Evolutionary conservation across 2,888 invertebrate species (phyloP), one percentile per base, ranked within the genome.

Genomic region (Julus scanicus): DNA sequence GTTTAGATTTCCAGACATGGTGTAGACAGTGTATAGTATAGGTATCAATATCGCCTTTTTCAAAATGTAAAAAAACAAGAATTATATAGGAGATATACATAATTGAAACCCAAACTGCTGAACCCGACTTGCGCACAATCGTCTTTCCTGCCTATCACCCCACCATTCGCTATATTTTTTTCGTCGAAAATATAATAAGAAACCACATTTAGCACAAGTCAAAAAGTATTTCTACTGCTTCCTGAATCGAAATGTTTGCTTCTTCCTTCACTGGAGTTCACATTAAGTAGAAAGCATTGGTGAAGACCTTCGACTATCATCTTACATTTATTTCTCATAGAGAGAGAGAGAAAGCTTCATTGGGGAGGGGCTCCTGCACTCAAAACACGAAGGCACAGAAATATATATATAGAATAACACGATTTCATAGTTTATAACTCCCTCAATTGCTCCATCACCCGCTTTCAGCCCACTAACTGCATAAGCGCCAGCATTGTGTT

Each of bases 221-320:
- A 71, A 29, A 71, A 71, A 29, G 71, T 71, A 71, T 71, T 71
- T 71, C 71, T 71, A 71, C 29, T 11, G 71, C 71, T 71, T 71
- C 71, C 71, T 71, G 71, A 71, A 71, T 71, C 71, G 71, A 71
- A 71, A 71, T 71, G 71, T 71, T 71, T 71, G 71, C 71, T 71
- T 71, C 71, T 29, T 71, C 71, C 71, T 29, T 29, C 20, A 29
- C 71, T 71, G 29, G n/a, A 71, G 71, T 29, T 71, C 71, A 29
- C 71, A 71, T 71, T 71, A 71, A 71, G 71, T 71, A 71, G 71
- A 71, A 71, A 71, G 71, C 71, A 71, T 20, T 29, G 71, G 71
- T 71, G 71, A 71, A 71, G 71, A 71, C 71, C 71, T 71, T 71
- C 29, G 71, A 71, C 71, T 71, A 71, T 71, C 71, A 71, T 71